Conservation (phyloP, 2,113 vertebrate species). For the Lethenteron reissneri region DNA sequence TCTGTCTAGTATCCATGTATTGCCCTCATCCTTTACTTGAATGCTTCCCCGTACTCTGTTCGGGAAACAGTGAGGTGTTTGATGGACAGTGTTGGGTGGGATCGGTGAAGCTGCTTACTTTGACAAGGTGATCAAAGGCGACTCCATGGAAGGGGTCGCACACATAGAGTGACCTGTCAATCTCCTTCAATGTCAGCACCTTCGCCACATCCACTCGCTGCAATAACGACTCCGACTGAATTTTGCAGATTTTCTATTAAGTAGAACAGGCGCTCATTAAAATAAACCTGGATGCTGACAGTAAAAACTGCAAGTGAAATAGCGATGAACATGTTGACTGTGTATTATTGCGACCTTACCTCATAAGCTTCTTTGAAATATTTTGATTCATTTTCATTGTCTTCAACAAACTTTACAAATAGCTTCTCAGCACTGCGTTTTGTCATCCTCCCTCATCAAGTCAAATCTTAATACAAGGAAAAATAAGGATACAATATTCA, state of each 20-base stretch:
- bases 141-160: slow-evolving; percentile 49
- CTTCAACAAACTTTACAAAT: slow-evolving; percentile 62
- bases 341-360: slow-evolving; percentile 26
- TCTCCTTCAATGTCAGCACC: slow-evolving; percentile 38
- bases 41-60: neutral
- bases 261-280: neutral
- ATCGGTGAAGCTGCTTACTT: slow-evolving; percentile 26
- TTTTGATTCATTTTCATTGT: slow-evolving; percentile 27
- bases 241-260: slow-evolving; percentile 53
- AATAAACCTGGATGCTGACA: accelerated
- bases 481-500: too few relatives aligned
- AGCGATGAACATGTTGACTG: neutral
- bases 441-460: slow-evolving; percentile 28
- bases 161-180: slow-evolving; percentile 70
- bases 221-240: slow-evolving; percentile 68
- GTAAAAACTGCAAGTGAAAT: neutral
- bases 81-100: neutral
- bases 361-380: slow-evolving; percentile 50
- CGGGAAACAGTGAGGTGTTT: neutral
- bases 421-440: slow-evolving; percentile 28
- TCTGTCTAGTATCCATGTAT: neutral
- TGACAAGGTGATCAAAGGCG: slow-evolving; percentile 53
- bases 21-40: neutral
- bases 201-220: slow-evolving; percentile 43
- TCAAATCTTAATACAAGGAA: too few relatives aligned